Conservation (phyloP, 2,797 vertebrate genomes). For the Dromococcyx pavoninus region DNA sequence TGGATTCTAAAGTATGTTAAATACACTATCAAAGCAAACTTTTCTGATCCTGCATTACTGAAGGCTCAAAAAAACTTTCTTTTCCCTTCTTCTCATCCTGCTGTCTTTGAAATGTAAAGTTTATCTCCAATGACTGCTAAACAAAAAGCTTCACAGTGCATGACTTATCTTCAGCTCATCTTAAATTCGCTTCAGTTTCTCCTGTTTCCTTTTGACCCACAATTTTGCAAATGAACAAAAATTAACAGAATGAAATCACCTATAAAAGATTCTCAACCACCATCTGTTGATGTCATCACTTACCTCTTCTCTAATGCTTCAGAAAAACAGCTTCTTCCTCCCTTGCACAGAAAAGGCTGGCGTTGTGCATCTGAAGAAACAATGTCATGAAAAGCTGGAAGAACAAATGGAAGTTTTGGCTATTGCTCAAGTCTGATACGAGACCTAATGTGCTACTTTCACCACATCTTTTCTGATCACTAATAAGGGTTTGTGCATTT, state of each 20-base stretch:
- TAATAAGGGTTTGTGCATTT: not conserved
- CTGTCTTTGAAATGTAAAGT: conserved; percentile 19
- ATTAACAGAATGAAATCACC: not conserved
- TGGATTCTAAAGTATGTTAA: not conserved
- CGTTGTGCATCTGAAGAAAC: not conserved
- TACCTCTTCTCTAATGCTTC: not conserved
- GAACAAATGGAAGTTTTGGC: not conserved
- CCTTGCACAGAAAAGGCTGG: not conserved
- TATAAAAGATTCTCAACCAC: not conserved
- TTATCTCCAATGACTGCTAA: not conserved
- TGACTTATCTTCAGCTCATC: not conserved
- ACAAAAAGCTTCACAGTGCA: not conserved
- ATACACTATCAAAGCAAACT: not conserved
- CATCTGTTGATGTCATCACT: not conserved
- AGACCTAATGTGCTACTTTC: not conserved
- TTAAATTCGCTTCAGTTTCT: not conserved
- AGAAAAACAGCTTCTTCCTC: not conserved
- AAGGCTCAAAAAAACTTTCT: not conserved
- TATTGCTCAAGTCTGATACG: not conserved
- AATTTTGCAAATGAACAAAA: not conserved
- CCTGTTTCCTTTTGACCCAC: not conserved
- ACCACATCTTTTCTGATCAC: not conserved
- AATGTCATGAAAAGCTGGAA: not conserved
- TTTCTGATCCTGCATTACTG: not conserved
- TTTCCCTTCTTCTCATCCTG: not conserved